Percentiles rank a stretch among this genome's conserved stretches.
Conservation (phyloP, 2,888 invertebrate species). For the Tuberolachnus salignus region DNA sequence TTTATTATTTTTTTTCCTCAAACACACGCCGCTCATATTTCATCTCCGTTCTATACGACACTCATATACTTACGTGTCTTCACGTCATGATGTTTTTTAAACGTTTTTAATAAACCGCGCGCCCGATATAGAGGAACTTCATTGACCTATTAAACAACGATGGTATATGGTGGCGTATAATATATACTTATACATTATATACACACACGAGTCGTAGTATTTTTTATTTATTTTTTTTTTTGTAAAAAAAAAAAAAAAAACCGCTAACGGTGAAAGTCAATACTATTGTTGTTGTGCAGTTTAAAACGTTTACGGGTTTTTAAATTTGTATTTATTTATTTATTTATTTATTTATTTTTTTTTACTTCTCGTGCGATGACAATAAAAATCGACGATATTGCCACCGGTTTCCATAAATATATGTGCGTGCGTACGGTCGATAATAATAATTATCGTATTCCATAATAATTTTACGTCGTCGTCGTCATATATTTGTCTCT, state of each 20-base stretch:
- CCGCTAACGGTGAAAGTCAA: constrained; percentile 44
- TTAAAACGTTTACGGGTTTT: neutral
- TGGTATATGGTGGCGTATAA: constrained; percentile 4
- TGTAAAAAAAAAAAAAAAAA: constrained; percentile 36
- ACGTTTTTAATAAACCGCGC: constrained; percentile 30
- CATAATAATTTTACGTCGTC: neutral
- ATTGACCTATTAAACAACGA: constrained; percentile 41
- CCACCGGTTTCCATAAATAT: constrained; percentile 18
- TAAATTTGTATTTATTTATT: no score
- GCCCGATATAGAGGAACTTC: constrained; percentile 31
- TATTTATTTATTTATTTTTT: no score
- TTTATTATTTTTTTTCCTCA: neutral
- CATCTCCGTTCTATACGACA: neutral
- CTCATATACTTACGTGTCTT: neutral
- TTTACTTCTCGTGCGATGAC: constrained; percentile 14
- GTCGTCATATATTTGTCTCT: no score
- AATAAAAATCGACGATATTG: constrained; percentile 26
- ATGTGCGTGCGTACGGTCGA: neutral
- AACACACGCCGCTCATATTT: neutral
- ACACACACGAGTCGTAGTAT: no score
- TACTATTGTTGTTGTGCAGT: constrained; percentile 27
- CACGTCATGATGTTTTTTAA: neutral
- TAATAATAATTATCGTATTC: neutral
- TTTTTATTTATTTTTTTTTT: constrained; percentile 32
- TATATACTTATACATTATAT: no score